Evolutionary conservation across 2,888 invertebrate genomes (phyloP), one percentile per base, ranked within the genome.

Genomic region (Polydrusus tereticollis): DNA sequence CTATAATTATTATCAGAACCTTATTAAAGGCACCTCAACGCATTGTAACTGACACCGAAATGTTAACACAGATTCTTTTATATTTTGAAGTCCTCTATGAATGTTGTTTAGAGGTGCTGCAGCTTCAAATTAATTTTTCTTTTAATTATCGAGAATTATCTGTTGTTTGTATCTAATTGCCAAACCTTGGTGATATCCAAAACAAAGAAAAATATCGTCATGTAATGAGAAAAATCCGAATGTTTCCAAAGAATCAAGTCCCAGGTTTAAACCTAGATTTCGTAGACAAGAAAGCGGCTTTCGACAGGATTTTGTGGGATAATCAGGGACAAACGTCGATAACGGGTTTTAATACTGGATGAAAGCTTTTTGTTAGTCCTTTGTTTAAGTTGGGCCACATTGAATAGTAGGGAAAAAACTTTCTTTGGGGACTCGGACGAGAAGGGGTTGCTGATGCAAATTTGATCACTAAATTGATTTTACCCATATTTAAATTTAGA

Each of bases 331-430:
- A 69, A 69, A 73, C 62, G 73, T 69, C 69, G 73, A 73, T 73
- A 73, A 69, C 73, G 50, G 50, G 64, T 69, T 73, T 69, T 73
- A 73, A 73, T 73, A 73, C 73, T 65, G 69, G 73, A 69, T 73
- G 69, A 73, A 73, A 73, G 73, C 64, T 73, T 73, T 73, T 72
- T 73, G 69, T 69, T 69, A 60, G 73, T 64, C 73, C 73, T 73
- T 69, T 72, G 72, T 72, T 72, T 72, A 64, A 72, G 67, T 55
- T 57, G 65, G 59, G 45, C 45, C 45, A 10, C 45, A 14, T 55
- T 43, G 55, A 33, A n/a, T n/a, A n/a, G n/a, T 36, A 58, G 52
- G 20, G 65, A 58, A 60, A 72, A 64, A 73, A 73, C 59, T 73
- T 65, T 45, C 55, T 69, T 63, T 45, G 36, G 60, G 68, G 59